Evolutionary conservation across 2,797 vertebrate species (phyloP).

Genomic region (Tokudaia tokunoshimensis): DNA sequence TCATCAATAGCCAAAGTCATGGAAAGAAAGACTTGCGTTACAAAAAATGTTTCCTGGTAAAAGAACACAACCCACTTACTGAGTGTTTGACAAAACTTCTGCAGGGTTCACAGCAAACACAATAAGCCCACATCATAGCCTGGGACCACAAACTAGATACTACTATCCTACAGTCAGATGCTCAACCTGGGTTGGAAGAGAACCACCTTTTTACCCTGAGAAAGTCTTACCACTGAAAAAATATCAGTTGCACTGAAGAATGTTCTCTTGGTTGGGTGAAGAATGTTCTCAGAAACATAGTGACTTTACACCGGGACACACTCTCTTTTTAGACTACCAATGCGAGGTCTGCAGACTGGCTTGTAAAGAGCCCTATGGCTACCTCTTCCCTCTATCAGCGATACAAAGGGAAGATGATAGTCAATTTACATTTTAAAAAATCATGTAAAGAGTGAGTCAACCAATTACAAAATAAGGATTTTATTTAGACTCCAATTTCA

Average conservation of each 20-base stretch:
- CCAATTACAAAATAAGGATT: slow-evolving; percentile 22
- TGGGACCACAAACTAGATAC: background rate
- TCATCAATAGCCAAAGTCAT: background rate
- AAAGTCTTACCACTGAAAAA: slow-evolving; percentile 33
- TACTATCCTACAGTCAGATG: background rate
- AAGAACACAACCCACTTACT: background rate
- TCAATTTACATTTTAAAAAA: background rate
- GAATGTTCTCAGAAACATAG: background rate
- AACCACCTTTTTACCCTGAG: background rate
- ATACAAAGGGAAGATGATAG: background rate
- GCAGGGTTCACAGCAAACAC: background rate
- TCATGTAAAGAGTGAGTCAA: background rate
- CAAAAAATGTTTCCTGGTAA: background rate
- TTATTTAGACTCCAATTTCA: slow-evolving; percentile 28
- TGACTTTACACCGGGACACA: background rate
- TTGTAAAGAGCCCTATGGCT: background rate
- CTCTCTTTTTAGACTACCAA: background rate
- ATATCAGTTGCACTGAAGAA: background rate
- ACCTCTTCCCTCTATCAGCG: slow-evolving; percentile 17
- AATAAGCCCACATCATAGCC: background rate
- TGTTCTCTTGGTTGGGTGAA: background rate
- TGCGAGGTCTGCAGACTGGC: too few relatives aligned
- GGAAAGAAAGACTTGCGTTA: background rate
- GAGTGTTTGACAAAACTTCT: background rate
- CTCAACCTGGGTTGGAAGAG: background rate